Evolutionary conservation across 2,113 vertebrate species (phyloP).

Genomic region (Sapayoa aenigma): DNA sequence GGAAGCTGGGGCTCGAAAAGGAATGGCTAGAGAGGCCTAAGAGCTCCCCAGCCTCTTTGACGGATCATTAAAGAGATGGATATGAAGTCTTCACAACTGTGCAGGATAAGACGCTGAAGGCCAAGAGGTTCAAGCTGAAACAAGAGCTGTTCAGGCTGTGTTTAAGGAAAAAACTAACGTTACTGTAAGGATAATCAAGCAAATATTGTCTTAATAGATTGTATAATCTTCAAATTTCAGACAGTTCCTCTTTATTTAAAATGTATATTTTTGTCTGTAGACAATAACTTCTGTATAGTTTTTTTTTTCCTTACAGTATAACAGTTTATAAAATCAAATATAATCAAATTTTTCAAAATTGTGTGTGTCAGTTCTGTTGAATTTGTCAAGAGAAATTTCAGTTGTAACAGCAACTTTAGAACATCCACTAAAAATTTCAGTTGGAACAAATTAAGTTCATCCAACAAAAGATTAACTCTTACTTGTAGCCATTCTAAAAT

Average conservation of each 20-base stretch:
- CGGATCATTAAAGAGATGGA: background rate
- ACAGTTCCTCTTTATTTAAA: background rate
- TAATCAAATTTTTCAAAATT: background rate
- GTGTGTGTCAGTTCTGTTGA: background rate
- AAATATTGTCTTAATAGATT: background rate
- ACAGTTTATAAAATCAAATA: background rate
- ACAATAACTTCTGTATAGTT: background rate
- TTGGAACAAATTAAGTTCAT: background rate
- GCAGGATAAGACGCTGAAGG: background rate
- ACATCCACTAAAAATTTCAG: background rate
- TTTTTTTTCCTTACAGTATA: background rate
- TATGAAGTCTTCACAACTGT: background rate
- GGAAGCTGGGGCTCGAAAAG: background rate
- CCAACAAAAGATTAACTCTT: background rate
- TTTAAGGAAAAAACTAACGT: background rate
- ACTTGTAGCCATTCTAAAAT: background rate
- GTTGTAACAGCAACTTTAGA: background rate
- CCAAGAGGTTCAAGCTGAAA: background rate
- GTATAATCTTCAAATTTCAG: background rate
- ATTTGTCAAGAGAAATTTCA: background rate
- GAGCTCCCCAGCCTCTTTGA: fast-evolving
- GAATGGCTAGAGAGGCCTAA: background rate
- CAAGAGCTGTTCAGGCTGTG: fast-evolving
- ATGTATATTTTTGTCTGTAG: background rate
- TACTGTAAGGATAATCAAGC: background rate